Percentiles rank a stretch among this genome's conserved stretches.
These are phyloP conservation scores for Dendronephthya gigantea DNA, from an alignment of 64 coral and sea anemone species.

Conservation along the genomic window DNA sequence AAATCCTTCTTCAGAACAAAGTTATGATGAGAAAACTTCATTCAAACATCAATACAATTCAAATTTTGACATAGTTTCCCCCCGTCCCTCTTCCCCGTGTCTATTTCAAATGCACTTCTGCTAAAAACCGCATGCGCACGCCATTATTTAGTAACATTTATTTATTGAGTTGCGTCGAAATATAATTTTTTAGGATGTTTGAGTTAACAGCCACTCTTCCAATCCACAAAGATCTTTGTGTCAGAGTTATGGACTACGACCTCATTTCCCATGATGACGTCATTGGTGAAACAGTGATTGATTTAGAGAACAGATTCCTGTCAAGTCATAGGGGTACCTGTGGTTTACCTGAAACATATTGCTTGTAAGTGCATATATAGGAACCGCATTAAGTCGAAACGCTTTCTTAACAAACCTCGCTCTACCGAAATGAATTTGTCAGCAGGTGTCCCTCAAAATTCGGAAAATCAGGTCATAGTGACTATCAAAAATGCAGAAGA, in stretches of 20 bases:
- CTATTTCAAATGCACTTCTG: too few species aligned
- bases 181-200: conserved; percentile 51
- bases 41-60: too few species aligned
- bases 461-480: too few species aligned
- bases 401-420: conserved; percentile 10
- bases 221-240: conserved; percentile 72
- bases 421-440: too few species aligned
- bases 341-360: conserved; percentile 62
- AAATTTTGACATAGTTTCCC: too few species aligned
- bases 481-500: too few species aligned
- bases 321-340: conserved; percentile 50
- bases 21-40: too few species aligned
- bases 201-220: conserved; percentile 74
- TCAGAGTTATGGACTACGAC: conserved; percentile 78
- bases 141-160: too few species aligned
- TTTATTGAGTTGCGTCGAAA: conserved; percentile 7
- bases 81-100: too few species aligned
- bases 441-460: too few species aligned
- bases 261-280: conserved; percentile 82
- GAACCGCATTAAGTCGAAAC: not conserved
- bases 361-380: conserved; percentile 44
- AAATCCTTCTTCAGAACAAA: too few species aligned
- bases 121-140: too few species aligned
- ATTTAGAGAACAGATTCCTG: conserved; percentile 71
- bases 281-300: conserved; percentile 84